Evolutionary conservation across 2,888 invertebrate genomes (phyloP), one percentile per base, ranked within the genome.

Genomic region (Pterostichus madidus): DNA sequence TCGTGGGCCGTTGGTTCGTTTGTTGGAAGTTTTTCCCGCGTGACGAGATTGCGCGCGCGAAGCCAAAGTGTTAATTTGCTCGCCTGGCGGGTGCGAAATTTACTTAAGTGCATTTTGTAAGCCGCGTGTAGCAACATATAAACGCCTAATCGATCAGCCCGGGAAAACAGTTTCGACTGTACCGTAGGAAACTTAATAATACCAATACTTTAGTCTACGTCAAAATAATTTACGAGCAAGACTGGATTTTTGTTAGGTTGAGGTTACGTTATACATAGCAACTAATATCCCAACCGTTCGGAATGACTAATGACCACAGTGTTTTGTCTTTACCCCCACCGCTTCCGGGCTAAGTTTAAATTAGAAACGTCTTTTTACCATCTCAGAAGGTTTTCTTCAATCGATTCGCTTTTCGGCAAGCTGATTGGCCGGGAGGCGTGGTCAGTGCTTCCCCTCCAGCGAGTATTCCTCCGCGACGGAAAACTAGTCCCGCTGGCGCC

Each of bases 341-440:
- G 39, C 39, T 35, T 35, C 35, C 32, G 39, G 84, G 83, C 85
- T 88, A 88, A 89, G 88, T 89, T 89, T 86, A 85, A 88, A 89
- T 88, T 88, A 88, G 86, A 87, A 90, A 89, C 89, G 89, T 90
- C 90, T 90, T 90, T 90, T 90, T 90, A 89, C 88, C 86, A 88
- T 89, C 90, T 90, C 88, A 90, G 90, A 90, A 88, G 86, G 88
- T 89, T 90, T 90, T 90, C 90, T 90, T 90, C 89, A 88, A 90
- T 90, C 88, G 90, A 90, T 90, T 76, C 89, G 81, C 44, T 35
- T 64, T 86, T 61, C 85, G 83, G 80, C 85, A 85, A 86, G 87
- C 85, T 86, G 87, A 90, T 90, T 90, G 90, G 90, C 86, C 86
- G 85, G 86, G 87, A 87, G 90, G 90, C 89, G 90, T 89, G 87